Percentiles rank a stretch among this genome's conserved stretches.
phyloP scores from a whole-genome alignment of 2,797 vertebrate species.

The Phylloscopus collybita region DNA sequence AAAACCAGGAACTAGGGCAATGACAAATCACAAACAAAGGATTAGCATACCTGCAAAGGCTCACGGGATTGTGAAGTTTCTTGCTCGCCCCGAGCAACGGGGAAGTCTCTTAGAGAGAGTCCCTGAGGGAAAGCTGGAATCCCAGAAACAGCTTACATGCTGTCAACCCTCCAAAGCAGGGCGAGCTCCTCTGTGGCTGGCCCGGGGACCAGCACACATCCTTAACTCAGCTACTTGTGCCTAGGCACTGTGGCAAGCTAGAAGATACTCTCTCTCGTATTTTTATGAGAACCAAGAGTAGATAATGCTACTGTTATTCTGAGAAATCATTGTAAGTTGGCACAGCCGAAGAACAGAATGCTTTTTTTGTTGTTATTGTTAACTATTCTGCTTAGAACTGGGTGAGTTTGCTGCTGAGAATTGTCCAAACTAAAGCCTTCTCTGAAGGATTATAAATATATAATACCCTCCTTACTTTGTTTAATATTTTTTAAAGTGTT shows the following conservation, averaged over 20 bases:
- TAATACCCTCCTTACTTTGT: background rate
- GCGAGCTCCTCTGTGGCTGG: too few species aligned
- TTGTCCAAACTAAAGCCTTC: background rate
- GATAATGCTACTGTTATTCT: background rate
- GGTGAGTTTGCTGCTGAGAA: background rate
- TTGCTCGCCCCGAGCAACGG: too few species aligned
- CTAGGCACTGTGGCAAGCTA: background rate
- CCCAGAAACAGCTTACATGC: too few species aligned
- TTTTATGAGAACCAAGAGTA: background rate
- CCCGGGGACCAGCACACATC: background rate
- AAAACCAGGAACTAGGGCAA: too few species aligned
- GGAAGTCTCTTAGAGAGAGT: too few species aligned
- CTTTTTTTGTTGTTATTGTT: background rate
- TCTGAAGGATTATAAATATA: background rate
- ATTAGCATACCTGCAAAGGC: too few species aligned
- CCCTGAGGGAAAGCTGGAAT: too few species aligned
- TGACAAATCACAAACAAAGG: too few species aligned
- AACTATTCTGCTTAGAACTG: background rate
- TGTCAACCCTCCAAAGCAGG: too few species aligned
- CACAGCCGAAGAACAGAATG: background rate
- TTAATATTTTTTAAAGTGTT: background rate
- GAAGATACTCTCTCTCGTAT: background rate
- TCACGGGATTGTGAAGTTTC: too few species aligned
- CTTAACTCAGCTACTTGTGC: background rate
- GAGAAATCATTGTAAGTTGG: background rate